Evolutionary conservation across 1,140 invertebrate species (phyloP).

Genomic region (Hormaphis cornu): DNA sequence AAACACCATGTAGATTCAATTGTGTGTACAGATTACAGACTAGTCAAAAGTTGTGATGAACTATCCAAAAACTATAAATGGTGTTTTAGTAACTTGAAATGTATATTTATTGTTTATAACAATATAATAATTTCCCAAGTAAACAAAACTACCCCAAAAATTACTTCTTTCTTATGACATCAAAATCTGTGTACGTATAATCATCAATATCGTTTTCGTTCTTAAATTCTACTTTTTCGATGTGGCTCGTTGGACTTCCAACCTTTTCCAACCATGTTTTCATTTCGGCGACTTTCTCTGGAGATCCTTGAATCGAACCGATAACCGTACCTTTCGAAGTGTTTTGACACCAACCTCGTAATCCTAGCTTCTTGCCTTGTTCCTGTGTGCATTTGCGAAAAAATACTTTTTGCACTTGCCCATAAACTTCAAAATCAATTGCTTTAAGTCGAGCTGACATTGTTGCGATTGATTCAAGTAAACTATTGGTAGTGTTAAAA

Average conservation of each 20-base stretch:
- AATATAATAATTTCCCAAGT: neutral
- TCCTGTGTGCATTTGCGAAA: constrained; percentile 52
- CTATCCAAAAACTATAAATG: no score
- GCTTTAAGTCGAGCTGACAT: neutral
- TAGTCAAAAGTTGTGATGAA: no score
- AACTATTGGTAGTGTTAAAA: no score
- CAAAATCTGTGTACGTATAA: constrained; percentile 18
- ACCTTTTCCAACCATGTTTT: constrained; percentile 52
- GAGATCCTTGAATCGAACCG: constrained; percentile 52
- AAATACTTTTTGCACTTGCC: constrained; percentile 51
- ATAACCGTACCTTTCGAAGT: constrained; percentile 52
- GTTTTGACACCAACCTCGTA: constrained; percentile 60
- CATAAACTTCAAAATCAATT: constrained; percentile 49
- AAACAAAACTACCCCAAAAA: neutral
- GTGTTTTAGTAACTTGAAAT: no score
- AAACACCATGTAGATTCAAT: no score
- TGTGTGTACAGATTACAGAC: no score
- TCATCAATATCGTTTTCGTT: constrained; percentile 33
- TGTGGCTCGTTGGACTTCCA: constrained; percentile 53
- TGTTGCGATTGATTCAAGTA: neutral
- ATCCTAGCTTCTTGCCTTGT: constrained; percentile 47
- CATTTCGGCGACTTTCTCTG: constrained; percentile 48
- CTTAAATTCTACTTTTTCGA: constrained; percentile 51
- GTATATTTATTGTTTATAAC: neutral
- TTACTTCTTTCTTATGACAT: constrained; percentile 30